Evolutionary conservation across 2,888 invertebrate species (phyloP), one percentile per base, ranked within the genome.

Genomic region (Diachrysia chrysitis): DNA sequence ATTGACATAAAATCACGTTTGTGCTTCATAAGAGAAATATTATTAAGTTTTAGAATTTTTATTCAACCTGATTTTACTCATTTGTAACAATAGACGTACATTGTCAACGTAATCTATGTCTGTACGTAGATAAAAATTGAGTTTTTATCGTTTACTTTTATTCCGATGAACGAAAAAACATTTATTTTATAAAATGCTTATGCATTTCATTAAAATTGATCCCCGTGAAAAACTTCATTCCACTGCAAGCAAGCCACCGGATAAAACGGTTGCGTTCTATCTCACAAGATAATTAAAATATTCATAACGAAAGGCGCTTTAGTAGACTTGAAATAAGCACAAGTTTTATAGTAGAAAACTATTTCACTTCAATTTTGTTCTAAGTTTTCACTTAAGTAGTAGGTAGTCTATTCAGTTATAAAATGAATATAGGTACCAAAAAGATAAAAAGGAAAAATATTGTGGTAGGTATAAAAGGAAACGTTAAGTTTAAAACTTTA

Each of bases 271-370:
- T 25, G 14, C 16, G 17, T 32, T 53, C n/a, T 19, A 54, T 21
- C 62, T 76, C 35, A 56, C 19, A 59, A 69, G 55, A 76, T 59
- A 57, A 59, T 69, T 56, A 62, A 58, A 69, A 75, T 75, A 56
- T 60, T 58, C 76, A 73, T 42, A 76, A 58, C 25, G 57, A 53
- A 70, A 60, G 21, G 6, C 14, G 48, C 37, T 67, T 29, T 48
- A 60, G 25, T 16, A 46, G 17, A 53, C 35, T 58, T 54, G 53
- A 37, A 58, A 46, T 46, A 29, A 46, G 6, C 17, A 42, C 54
- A 19, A 51, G 21, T 51, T 51, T 48, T 51, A 51, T 21, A 51
- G 21, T 51, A 51, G 21, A 12, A 51, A 51, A 21, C 14, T 21
- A 51, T 51, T 51, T 51, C 48, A 21, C 21, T 51, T 19, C 21